Evolutionary conservation across 2,797 vertebrate genomes (phyloP).

Genomic region (Poecilia velifera): DNA sequence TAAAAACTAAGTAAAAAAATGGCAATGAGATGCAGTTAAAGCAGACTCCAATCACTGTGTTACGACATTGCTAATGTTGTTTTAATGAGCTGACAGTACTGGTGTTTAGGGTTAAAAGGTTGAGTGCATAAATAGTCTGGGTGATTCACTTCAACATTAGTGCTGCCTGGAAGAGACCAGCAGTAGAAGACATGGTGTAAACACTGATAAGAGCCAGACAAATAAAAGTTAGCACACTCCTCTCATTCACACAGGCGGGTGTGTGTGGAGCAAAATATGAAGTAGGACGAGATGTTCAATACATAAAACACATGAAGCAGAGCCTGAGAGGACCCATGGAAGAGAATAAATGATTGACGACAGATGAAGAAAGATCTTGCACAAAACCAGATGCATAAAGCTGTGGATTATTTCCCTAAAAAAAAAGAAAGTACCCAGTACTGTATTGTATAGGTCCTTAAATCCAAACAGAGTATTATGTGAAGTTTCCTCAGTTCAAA

Average conservation of each 20-base stretch:
- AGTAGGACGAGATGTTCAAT: conserved; percentile 20
- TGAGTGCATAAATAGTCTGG: conserved; percentile 39
- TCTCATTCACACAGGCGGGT: conserved; percentile 11
- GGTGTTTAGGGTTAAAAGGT: conserved; percentile 25
- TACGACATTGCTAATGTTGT: conserved; percentile 17
- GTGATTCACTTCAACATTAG: conserved; percentile 42
- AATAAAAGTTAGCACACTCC: conserved; percentile 34
- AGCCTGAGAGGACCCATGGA: background rate
- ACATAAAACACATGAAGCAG: conserved; percentile 15
- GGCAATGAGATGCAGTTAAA: conserved; percentile 4
- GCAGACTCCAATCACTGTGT: background rate
- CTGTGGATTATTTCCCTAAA: background rate
- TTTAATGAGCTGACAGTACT: conserved; percentile 40
- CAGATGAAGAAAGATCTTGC: conserved; percentile 21
- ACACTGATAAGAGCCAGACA: conserved; percentile 53
- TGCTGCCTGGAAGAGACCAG: conserved; percentile 26
- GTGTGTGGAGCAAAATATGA: background rate
- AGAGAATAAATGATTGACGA: conserved; percentile 24
- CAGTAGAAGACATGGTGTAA: conserved; percentile 16
- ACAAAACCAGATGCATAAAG: conserved; percentile 34
- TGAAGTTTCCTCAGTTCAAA: background rate
- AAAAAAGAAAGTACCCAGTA: background rate
- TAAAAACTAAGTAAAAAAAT: conserved; percentile 8
- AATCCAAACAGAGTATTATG: background rate
- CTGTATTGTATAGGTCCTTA: background rate